Percentiles rank a stretch among this genome's conserved stretches.
Evolutionary conservation across 2,113 vertebrate genomes (phyloP).

Genomic region (Phalacrocorax pelagicus): DNA sequence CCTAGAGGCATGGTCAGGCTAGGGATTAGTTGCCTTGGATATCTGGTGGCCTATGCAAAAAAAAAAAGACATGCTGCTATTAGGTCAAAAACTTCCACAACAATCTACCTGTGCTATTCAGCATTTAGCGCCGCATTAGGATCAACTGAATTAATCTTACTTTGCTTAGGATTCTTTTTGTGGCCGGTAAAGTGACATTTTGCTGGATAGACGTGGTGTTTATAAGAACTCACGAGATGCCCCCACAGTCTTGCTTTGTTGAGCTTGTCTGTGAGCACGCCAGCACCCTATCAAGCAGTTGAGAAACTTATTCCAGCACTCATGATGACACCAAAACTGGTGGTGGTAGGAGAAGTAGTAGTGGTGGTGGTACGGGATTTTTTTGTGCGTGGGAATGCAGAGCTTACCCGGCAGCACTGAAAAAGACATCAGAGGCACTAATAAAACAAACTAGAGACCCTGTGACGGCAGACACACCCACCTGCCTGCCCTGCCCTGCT

Average conservation of each 20-base stretch:
- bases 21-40: conserved; percentile 31
- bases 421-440: background rate
- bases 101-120: background rate
- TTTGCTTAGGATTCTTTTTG: background rate
- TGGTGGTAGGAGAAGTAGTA: background rate
- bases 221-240: background rate
- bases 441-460: background rate
- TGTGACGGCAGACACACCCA: background rate
- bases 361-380: background rate
- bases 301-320: background rate
- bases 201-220: background rate
- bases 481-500: background rate
- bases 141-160: background rate
- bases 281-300: background rate
- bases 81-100: background rate
- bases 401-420: background rate
- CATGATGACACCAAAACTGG: background rate
- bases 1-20: conserved; percentile 24
- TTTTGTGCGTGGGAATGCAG: background rate
- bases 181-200: background rate
- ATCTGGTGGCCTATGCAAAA: conserved; percentile 8
- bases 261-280: background rate
- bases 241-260: background rate
- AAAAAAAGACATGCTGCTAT: background rate
- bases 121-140: background rate